phyloP scores from a whole-genome alignment of 2,113 vertebrate species.

The Equus quagga region DNA sequence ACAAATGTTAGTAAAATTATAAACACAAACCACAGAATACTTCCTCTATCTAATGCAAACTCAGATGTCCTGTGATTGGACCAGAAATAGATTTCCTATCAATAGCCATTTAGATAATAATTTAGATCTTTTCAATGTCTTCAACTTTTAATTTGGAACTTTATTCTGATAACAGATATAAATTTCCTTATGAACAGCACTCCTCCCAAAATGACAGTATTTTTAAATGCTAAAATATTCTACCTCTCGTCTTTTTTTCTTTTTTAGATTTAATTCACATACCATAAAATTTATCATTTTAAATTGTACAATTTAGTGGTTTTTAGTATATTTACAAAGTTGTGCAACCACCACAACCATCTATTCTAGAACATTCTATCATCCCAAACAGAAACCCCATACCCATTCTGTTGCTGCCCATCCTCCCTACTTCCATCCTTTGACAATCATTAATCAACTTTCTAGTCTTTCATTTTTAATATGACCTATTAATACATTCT shows the following conservation, averaged over 20 bases:
- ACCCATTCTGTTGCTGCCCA: not conserved
- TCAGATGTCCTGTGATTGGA: not conserved
- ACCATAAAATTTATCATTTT: not conserved
- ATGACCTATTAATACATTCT: not conserved
- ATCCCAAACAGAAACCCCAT: not conserved
- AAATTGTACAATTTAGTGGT: not conserved
- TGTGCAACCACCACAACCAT: not conserved
- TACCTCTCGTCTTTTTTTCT: not conserved
- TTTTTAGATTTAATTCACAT: not conserved
- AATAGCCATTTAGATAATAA: not conserved
- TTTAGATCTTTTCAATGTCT: not conserved
- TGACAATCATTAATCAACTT: not conserved
- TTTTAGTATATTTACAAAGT: not conserved
- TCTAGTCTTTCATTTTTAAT: not conserved
- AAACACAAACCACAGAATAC: not conserved
- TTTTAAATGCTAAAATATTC: not conserved
- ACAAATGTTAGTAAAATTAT: not conserved
- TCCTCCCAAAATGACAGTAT: not conserved
- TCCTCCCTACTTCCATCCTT: not conserved
- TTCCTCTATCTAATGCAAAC: not conserved
- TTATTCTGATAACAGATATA: not conserved
- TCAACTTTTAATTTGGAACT: not conserved
- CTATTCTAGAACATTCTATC: not conserved
- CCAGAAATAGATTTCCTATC: not conserved
- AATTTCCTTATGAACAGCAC: not conserved